phyloP scores from a whole-genome alignment of 2,797 vertebrate species.

The Tangara arthus region DNA sequence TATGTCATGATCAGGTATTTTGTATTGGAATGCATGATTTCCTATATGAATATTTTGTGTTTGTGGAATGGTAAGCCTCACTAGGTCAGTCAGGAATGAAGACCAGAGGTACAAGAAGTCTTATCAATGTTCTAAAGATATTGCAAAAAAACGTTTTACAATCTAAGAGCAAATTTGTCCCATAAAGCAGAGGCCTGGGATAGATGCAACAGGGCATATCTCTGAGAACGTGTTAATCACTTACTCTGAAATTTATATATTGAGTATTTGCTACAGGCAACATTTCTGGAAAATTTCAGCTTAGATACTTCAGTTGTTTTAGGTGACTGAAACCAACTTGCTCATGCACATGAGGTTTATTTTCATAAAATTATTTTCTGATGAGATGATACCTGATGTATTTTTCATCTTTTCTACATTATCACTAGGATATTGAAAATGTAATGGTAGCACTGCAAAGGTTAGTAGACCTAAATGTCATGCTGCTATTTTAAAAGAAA shows the following conservation, averaged over 20 bases:
- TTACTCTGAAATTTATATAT: not conserved
- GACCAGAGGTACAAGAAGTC: not conserved
- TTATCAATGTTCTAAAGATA: not conserved
- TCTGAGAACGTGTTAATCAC: rapidly evolving
- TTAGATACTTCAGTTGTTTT: not conserved
- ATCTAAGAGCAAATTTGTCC: not conserved
- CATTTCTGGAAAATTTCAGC: not conserved
- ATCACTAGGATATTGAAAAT: not conserved
- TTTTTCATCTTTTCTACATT: not conserved
- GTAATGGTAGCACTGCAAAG: not conserved
- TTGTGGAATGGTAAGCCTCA: not conserved
- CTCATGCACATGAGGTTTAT: not conserved
- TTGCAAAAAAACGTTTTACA: not conserved
- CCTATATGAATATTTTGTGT: not conserved
- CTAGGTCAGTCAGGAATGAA: not conserved
- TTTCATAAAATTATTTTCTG: not conserved
- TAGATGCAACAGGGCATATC: not conserved
- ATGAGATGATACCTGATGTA: not conserved
- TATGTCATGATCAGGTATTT: not conserved
- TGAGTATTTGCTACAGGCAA: not conserved
- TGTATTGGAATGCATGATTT: not conserved
- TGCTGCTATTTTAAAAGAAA: slow-evolving; percentile 4
- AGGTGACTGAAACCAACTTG: not conserved
- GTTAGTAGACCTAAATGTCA: not conserved
- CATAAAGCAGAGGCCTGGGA: not conserved